phyloP scores from a whole-genome alignment of 2,888 invertebrate genomes.

The Myathropa florea region DNA sequence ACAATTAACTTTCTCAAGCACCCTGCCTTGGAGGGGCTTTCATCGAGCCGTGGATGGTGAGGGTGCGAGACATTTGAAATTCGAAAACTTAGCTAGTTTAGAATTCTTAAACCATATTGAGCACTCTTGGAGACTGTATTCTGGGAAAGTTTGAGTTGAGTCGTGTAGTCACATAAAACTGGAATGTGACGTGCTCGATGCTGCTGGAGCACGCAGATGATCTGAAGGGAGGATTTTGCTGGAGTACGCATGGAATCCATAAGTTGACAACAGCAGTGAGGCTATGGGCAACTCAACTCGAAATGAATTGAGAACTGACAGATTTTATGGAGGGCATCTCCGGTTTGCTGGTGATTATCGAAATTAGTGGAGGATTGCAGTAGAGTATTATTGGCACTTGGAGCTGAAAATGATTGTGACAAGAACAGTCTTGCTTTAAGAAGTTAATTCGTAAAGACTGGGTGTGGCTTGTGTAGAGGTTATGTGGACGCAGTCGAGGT shows the following conservation, averaged over 20 bases:
- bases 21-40: neutral
- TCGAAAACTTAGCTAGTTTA: neutral
- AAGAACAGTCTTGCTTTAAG: too few species aligned
- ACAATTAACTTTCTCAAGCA: slow-evolving; percentile 49
- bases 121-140: neutral
- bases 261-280: neutral
- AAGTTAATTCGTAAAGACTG: too few species aligned
- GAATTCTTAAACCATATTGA: neutral
- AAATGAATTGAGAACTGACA: neutral
- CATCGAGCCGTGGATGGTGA: neutral
- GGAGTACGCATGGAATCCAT: neutral
- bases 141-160: neutral
- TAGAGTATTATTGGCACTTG: too few species aligned
- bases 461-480: too few species aligned
- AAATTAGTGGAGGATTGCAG: neutral
- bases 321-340: neutral
- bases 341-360: neutral
- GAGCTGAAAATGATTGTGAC: too few species aligned
- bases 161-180: neutral
- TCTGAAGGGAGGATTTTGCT: neutral
- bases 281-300: neutral
- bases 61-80: neutral
- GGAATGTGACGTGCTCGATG: neutral
- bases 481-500: too few species aligned
- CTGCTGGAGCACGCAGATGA: neutral